Percentiles rank a stretch among this genome's conserved stretches.
phyloP scores from a whole-genome alignment of 2,113 vertebrate genomes.

The Ivindomyrus marchei region DNA sequence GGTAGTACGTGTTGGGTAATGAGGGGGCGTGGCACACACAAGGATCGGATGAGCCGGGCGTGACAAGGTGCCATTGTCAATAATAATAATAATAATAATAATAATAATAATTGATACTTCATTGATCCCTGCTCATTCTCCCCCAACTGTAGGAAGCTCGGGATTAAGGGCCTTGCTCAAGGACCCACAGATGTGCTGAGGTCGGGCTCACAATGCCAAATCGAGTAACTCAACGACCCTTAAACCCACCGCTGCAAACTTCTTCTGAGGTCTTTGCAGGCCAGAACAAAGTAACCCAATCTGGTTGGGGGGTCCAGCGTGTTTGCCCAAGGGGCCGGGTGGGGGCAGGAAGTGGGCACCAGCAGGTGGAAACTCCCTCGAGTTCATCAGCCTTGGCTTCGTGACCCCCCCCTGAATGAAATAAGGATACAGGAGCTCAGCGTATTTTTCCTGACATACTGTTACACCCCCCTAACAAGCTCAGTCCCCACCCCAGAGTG shows the following conservation, averaged over 20 bases:
- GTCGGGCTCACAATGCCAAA: background rate
- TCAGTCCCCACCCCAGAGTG: background rate
- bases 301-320: background rate
- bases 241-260: background rate
- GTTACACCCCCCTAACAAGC: background rate
- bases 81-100: background rate
- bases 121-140: too few species aligned
- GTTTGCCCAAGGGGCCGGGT: background rate
- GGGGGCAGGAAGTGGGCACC: background rate
- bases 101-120: too few species aligned
- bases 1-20: too few species aligned
- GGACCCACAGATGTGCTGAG: too few species aligned
- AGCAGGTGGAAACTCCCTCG: slow-evolving; percentile 1
- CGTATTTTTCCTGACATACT: background rate
- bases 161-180: too few species aligned
- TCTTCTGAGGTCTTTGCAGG: background rate
- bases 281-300: background rate
- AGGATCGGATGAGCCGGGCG: too few species aligned
- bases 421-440: background rate
- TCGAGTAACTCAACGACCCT: background rate
- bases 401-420: background rate
- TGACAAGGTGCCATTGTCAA: too few species aligned
- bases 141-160: too few species aligned
- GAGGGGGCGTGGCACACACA: too few species aligned
- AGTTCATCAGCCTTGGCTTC: background rate